Percentiles rank a stretch among this genome's conserved stretches.
phyloP scores from a whole-genome alignment of 2,888 invertebrate species.

The Syrphus vitripennis region DNA sequence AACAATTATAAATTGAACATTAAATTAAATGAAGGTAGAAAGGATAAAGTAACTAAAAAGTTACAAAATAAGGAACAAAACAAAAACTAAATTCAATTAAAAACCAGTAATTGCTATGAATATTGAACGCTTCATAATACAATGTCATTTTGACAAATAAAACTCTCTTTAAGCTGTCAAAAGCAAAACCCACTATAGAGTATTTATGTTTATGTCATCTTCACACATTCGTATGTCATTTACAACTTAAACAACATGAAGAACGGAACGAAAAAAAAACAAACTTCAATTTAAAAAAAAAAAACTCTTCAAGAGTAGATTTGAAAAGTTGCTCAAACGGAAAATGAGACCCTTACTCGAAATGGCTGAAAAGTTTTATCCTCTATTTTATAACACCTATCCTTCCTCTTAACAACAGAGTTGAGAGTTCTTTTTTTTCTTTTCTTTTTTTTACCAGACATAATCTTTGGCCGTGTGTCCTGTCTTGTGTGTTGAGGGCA shows the following conservation, averaged over 20 bases:
- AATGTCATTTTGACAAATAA: slow-evolving; percentile 3
- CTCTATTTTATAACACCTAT: not conserved
- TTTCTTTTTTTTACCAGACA: not conserved
- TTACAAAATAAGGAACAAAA: not conserved
- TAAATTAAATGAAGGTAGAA: not conserved
- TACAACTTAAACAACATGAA: not conserved
- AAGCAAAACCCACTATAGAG: not conserved
- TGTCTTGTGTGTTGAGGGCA: slow-evolving; percentile 2
- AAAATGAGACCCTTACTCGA: slow-evolving; percentile 28
- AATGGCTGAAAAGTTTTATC: slow-evolving; percentile 14
- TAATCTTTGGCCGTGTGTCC: slow-evolving; percentile 8
- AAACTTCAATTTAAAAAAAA: not conserved
- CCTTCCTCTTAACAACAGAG: not conserved
- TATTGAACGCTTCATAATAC: not conserved
- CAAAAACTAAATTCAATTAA: slow-evolving; percentile 8
- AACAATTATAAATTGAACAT: slow-evolving; percentile 31
- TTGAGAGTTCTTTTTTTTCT: not conserved
- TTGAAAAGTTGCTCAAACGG: slow-evolving; percentile 37
- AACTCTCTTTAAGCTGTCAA: slow-evolving; percentile 2
- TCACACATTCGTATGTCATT: slow-evolving; percentile 16
- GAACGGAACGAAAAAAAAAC: not conserved
- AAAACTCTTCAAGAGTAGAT: not conserved
- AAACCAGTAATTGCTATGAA: not conserved
- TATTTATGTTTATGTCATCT: not conserved
- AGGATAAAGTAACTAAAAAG: too few species aligned